Base-by-base conservation (phyloP, 2,888 invertebrate genomes). In the Drosophila bunnanda region DNA sequence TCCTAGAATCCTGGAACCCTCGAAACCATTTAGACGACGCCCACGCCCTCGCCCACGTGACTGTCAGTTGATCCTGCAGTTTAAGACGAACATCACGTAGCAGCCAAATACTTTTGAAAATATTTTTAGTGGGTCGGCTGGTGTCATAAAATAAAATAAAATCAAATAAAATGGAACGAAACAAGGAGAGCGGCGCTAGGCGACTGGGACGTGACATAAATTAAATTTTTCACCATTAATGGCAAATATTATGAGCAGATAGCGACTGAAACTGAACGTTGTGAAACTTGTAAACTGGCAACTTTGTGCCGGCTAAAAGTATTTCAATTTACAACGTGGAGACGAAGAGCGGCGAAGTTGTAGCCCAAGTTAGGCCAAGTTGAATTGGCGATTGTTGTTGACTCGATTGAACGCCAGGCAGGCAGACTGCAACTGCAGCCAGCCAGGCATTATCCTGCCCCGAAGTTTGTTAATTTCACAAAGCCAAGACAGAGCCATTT, bases 131-230 rank as follows among this genome's bases (percentile, higher is more conserved):
- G 52, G 38, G 48, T 76, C 69, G 68, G 59, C 41, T 73, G 58
- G 54, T 43, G 52, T 53, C 58, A 20, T 72, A 48, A 69, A 71
- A 79, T 75, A 73, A 69, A 66, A 80, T 70, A 62, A 60, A 53
- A 60, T 52, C 53, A 36, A 48, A 43, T 43, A 52, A 57, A 52
- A 39, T 36, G 34, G 46, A 36, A 61, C 76, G 69, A 69, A 67
- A 77, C 73, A 66, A 39, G 32, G 39, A 32, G 39, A 34, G 66
- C 76, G 38, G 66, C 76, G 44, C 66, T 28, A 25, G 44, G 44
- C 28, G 77, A 70, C 64, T 79, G 76, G 66, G 66, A 82, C 85
- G 85, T 85, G 85, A 85, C 75, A 76, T 78, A 85, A 84, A 86
- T 84, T 78, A 71, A 76, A 77, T 80, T 77, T 73, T 60, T 41